phyloP scores from a whole-genome alignment of 2,888 invertebrate species.

The Thymelicus lineola region DNA sequence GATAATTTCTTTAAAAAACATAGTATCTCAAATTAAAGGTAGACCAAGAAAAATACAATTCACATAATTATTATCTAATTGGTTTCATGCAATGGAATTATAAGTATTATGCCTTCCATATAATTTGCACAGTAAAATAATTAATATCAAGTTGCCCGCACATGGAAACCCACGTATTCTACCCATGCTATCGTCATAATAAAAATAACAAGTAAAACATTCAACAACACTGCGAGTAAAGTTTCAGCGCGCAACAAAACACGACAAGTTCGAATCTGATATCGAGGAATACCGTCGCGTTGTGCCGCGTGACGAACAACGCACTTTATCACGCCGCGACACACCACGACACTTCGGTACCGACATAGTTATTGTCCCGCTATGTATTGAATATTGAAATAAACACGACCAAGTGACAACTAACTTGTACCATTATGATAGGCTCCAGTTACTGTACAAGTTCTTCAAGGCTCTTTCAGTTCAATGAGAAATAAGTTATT shows the following conservation, averaged over 20 bases:
- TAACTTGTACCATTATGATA: background rate
- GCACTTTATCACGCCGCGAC: background rate
- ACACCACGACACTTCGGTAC: background rate
- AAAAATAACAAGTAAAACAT: background rate
- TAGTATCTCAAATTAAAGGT: too few relatives aligned
- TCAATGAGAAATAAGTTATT: too few relatives aligned
- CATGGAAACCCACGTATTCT: too few relatives aligned
- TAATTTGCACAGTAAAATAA: too few relatives aligned
- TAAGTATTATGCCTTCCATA: too few relatives aligned
- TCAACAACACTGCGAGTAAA: background rate
- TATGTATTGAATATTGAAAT: background rate
- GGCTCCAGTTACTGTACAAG: background rate
- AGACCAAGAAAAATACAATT: too few relatives aligned
- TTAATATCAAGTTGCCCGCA: too few relatives aligned
- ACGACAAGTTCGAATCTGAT: constrained; percentile 5
- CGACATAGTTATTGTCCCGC: background rate
- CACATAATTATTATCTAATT: too few relatives aligned
- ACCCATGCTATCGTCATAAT: too few relatives aligned
- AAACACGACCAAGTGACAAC: background rate
- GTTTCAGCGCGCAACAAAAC: background rate
- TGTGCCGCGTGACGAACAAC: background rate
- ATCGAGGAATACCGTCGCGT: background rate
- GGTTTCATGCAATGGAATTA: too few relatives aligned
- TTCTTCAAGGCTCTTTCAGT: background rate
- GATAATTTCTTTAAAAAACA: too few relatives aligned